A percentile compares a stretch with the other conserved stretches of the same genome.
These are phyloP conservation scores for Carcinoscorpius rotundicauda DNA, from an alignment of 1,140 invertebrate species.

Conservation along the genomic window DNA sequence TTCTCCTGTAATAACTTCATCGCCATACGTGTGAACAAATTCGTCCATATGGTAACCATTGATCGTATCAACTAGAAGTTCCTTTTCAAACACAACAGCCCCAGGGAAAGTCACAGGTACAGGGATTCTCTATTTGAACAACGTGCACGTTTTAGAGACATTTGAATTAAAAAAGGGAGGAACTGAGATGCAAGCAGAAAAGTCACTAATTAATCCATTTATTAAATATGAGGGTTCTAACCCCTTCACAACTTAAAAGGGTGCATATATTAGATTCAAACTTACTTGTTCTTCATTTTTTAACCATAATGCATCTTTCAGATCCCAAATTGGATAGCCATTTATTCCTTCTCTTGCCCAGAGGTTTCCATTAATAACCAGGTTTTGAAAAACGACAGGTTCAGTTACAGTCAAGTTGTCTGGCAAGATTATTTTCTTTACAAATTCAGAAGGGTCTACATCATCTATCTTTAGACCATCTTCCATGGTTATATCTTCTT, in stretches of 20 bases:
- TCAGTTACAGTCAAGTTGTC: constrained; percentile 6
- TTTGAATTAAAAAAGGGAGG: too few relatives aligned
- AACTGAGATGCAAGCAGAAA: not conserved
- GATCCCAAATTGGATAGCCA: constrained; percentile 4
- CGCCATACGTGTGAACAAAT: too few relatives aligned
- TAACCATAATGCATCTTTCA: constrained; percentile 6
- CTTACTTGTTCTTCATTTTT: constrained; percentile 8
- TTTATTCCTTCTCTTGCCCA: constrained; percentile 6
- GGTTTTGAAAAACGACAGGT: constrained; percentile 1
- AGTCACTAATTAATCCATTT: not conserved
- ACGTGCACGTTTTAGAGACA: too few relatives aligned
- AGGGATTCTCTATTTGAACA: too few relatives aligned
- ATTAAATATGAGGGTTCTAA: not conserved
- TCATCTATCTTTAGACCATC: not conserved
- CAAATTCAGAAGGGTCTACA: not conserved
- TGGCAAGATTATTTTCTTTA: constrained; percentile 6
- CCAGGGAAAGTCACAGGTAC: not conserved
- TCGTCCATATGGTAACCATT: not conserved
- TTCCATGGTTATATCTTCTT: not conserved
- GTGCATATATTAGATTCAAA: not conserved
- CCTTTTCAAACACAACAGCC: not conserved
- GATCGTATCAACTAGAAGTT: not conserved
- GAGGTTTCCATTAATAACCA: constrained; percentile 4
- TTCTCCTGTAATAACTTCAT: too few relatives aligned
- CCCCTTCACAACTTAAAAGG: not conserved